Percentiles rank a stretch among this genome's conserved stretches.
Conservation (phyloP, 2,888 invertebrate species). For the Petrolisthes manimaculis region DNA sequence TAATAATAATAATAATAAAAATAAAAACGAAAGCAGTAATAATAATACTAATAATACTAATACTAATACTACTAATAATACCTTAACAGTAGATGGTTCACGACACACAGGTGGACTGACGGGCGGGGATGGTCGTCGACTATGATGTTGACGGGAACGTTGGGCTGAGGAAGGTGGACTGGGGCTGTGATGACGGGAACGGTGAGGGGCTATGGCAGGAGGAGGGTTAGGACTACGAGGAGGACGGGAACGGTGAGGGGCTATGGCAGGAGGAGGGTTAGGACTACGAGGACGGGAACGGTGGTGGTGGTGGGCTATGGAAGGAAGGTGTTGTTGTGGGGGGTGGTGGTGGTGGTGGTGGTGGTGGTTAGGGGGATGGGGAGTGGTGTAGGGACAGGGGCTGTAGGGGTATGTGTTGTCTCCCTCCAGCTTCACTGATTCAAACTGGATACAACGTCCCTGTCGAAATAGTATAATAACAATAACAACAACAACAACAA, state of each 20-base stretch:
- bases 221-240: neutral
- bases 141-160: neutral
- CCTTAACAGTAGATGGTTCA: conserved; percentile 57
- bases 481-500: too few species aligned
- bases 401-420: neutral
- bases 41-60: too few species aligned
- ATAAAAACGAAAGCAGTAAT: too few species aligned
- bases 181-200: conserved; percentile 10
- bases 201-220: neutral
- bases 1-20: too few species aligned
- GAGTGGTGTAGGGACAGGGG: neutral
- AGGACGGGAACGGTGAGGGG: neutral
- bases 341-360: neutral
- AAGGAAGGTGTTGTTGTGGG: neutral
- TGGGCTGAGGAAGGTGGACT: neutral
- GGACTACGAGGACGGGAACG: neutral
- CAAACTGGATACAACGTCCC: neutral
- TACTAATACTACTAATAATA: neutral
- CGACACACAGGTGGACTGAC: conserved; percentile 33
- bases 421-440: neutral
- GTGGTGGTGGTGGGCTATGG: neutral
- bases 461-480: neutral
- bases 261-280: neutral
- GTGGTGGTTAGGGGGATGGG: neutral
- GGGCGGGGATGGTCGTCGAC: neutral